Evolutionary conservation across 2,888 invertebrate genomes (phyloP).

Genomic region (Drosophila rellima): DNA sequence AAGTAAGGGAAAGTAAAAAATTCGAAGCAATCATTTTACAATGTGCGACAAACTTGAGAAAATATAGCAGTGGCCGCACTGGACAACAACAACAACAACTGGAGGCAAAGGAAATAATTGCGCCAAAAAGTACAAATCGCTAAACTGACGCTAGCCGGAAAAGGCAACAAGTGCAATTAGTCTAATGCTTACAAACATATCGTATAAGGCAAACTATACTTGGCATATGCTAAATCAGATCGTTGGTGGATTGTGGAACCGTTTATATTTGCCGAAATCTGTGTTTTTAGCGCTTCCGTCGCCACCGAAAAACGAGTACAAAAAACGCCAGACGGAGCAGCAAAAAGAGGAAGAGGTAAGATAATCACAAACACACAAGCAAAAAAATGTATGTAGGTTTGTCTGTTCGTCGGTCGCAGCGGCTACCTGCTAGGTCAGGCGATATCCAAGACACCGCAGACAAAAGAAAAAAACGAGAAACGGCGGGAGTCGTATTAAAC

Average conservation of each 20-base stretch:
- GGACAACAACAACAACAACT: background rate
- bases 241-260: slow-evolving; percentile 63
- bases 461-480: slow-evolving; percentile 1
- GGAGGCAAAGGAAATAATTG: slow-evolving; percentile 31
- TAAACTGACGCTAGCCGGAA: slow-evolving; percentile 15
- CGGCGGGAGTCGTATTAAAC: slow-evolving; percentile 21
- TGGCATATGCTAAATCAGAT: slow-evolving; percentile 58
- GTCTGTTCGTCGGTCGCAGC: slow-evolving; percentile 5
- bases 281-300: slow-evolving; percentile 54
- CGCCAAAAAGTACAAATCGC: slow-evolving; percentile 58
- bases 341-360: slow-evolving; percentile 67
- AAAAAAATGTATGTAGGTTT: slow-evolving; percentile 6
- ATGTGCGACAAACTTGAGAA: slow-evolving; percentile 8
- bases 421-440: slow-evolving; percentile 52
- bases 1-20: background rate
- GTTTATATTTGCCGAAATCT: slow-evolving; percentile 51
- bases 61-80: slow-evolving; percentile 9
- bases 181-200: slow-evolving; percentile 52
- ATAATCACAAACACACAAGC: slow-evolving; percentile 42
- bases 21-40: background rate
- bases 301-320: slow-evolving; percentile 15
- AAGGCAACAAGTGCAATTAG: slow-evolving; percentile 38
- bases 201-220: slow-evolving; percentile 39
- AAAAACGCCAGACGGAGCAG: slow-evolving; percentile 12
- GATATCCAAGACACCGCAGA: slow-evolving; percentile 34